phyloP scores from a whole-genome alignment of 1,140 invertebrate species.

The Magallana gigas region DNA sequence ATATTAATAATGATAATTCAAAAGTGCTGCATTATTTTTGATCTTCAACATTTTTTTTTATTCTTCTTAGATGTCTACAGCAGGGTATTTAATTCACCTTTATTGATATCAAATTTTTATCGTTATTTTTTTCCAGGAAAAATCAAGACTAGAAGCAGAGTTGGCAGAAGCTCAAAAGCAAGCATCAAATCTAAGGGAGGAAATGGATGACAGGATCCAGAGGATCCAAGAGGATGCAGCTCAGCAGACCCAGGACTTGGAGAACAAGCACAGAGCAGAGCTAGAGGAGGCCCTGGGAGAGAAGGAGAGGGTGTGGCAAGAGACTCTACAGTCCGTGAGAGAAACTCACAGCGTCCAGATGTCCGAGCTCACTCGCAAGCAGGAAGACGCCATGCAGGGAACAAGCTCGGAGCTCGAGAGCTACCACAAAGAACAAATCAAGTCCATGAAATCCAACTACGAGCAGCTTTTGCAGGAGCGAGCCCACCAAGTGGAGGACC shows the following conservation, averaged over 20 bases:
- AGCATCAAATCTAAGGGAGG: constrained; percentile 44
- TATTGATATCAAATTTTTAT: too few relatives aligned
- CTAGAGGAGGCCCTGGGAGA: constrained; percentile 55
- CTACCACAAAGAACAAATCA: constrained; percentile 64
- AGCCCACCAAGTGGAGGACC: constrained; percentile 47
- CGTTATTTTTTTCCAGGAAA: constrained; percentile 37
- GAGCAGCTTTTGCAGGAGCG: constrained; percentile 63
- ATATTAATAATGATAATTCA: too few relatives aligned
- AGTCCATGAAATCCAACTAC: constrained; percentile 58
- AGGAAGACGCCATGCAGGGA: constrained; percentile 68
- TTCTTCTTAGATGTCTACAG: too few relatives aligned
- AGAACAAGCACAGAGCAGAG: constrained; percentile 44
- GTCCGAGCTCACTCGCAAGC: constrained; percentile 59
- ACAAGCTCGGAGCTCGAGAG: constrained; percentile 62
- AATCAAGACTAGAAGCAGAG: constrained; percentile 60
- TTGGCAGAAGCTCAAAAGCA: constrained; percentile 63
- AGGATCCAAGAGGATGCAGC: constrained; percentile 59
- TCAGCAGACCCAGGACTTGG: constrained; percentile 40
- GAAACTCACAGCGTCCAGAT: constrained; percentile 67
- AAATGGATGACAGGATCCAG: constrained; percentile 47
- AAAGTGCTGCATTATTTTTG: too few relatives aligned
- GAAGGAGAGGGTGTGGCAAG: constrained; percentile 60
- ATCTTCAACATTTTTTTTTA: too few relatives aligned
- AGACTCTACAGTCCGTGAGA: constrained; percentile 60
- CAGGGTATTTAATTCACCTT: too few relatives aligned